Percentiles rank a stretch among this genome's conserved stretches.
Conservation (phyloP, 1,140 invertebrate genomes). For the Diploscapter pachys region DNA sequence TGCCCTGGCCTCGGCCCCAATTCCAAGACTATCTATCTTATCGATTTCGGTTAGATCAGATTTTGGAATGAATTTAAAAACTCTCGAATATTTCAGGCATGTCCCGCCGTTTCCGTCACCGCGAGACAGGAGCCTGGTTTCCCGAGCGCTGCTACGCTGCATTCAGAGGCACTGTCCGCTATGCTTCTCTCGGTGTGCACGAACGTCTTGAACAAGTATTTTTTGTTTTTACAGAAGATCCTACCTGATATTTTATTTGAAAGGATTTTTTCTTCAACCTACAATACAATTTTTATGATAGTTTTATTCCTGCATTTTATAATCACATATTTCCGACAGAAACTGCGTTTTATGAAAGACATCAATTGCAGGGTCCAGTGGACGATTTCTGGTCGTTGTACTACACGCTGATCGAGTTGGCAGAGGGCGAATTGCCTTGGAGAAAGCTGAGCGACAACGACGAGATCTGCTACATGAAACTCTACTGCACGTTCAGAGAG, state of each 20-base stretch:
- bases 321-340: too few species aligned
- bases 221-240: background rate
- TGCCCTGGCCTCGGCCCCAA: slow-evolving; percentile 28
- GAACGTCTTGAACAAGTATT: slow-evolving; percentile 73
- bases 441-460: slow-evolving; percentile 13
- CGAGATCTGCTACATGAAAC: slow-evolving; percentile 14
- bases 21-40: slow-evolving; percentile 24
- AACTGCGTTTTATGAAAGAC: background rate
- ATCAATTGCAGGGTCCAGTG: background rate
- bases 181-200: slow-evolving; percentile 96
- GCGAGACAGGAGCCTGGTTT: slow-evolving; percentile 19
- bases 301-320: too few species aligned
- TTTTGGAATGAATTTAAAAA: too few species aligned
- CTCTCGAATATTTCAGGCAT: slow-evolving; percentile 14
- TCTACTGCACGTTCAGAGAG: slow-evolving; percentile 8
- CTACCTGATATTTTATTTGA: too few species aligned
- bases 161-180: slow-evolving; percentile 84
- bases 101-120: slow-evolving; percentile 28
- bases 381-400: slow-evolving; percentile 97
- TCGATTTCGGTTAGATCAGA: slow-evolving; percentile 23
- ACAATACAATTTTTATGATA: too few species aligned
- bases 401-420: slow-evolving; percentile 66
- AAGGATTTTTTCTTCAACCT: too few species aligned
- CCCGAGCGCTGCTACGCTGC: slow-evolving; percentile 34
- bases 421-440: slow-evolving; percentile 95